Base-by-base conservation (phyloP, 2,888 invertebrate species). In the Chrysotoxum bicinctum region DNA sequence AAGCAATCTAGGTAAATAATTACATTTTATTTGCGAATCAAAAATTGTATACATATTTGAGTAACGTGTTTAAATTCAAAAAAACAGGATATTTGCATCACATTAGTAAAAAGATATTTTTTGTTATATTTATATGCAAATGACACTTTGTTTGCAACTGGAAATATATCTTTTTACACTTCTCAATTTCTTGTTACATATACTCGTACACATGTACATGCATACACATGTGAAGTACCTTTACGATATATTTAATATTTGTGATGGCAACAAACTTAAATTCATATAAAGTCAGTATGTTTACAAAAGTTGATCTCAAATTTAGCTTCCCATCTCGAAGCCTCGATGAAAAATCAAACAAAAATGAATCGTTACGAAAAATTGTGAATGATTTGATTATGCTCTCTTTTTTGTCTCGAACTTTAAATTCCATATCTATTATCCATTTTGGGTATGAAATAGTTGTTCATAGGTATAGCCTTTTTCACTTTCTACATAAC, bases 401-500 rank as follows among this genome's bases (percentile, higher is more conserved):
- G 32, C 21, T 21, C 7, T 16, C 12, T 35, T 48, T 66, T 50
- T 50, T n/a, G 9, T 30, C 37, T 58, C n/a, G 37, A 58, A 30
- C 30, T 32, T 50, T 48, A 7, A 32, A 21, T 64, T 30, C 37
- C 40, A 58, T 40, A 37, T 40, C 30, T 60, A 52, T 45, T 23
- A 69, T 66, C 69, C 70, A 50, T 50, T n/a, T 30, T 60, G 40
- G 52, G 40, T 40, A 48, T 43, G 58, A 45, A 26, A n/a, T 5
- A 0, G 9, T 6, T 48, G 8, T 60, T 60, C 30, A 62, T 66
- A 26, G 12, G n/a, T 50, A 14, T 23, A 50, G 50, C 64, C 64
- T 78, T 78, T 50, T 16, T 48, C 73, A 78, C 78, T 78, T 72
- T 78, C 78, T 37, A 48, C 7, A 7, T 72, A 12, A 54, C 72